Evolutionary conservation across 2,888 invertebrate genomes (phyloP), one percentile per base, ranked within the genome.

Genomic region (Nomada flava): DNA sequence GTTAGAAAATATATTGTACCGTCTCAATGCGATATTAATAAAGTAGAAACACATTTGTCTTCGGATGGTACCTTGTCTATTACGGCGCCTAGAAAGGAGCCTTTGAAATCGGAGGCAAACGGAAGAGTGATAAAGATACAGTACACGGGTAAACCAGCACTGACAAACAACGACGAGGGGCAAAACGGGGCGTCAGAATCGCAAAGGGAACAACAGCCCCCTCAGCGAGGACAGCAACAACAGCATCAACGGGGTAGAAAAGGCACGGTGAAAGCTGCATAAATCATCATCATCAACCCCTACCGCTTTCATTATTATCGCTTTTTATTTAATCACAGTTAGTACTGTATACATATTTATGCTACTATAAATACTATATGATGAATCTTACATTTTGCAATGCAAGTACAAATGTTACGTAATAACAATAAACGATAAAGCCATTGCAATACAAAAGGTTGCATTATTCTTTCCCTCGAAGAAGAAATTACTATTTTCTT

Each of bases 41-140:
- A 96, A 84, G 95, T 98, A 0, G 95, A 96, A 69, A 98, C 98
- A 76, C 96, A 96, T 0, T 94, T 98, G 29, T 97, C 97, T 1
- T 97, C 97, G 0, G 98, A 98, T 91, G 98, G 98, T 11, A 96
- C 98, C 36, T 94, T 97, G 72, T 97, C 96, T 3, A 96, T 97
- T 60, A 95, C 95, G 0, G 97, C 97, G 0, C 97, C 97, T 0
- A 96, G 96, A 90, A 95, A 95, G 80, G 93, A 91, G 1, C 90
- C 92, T 11, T 80, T 89, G 2, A 79, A 84, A 50, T 1, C 81
- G 1, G 82, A 87, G 44, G 29, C 36, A 1, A 85, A 84, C 18
- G 90, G 88, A 62, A 84, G 83, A 26, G 5, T 55, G n/a, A 74
- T 91, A 10, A 86, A 85, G 67, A 89, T 91, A 29, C 82, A 90